A percentile compares a stretch with the other conserved stretches of the same genome.
Evolutionary conservation across 2,797 vertebrate genomes (phyloP).

Genomic region (Sebastes matsubarae): DNA sequence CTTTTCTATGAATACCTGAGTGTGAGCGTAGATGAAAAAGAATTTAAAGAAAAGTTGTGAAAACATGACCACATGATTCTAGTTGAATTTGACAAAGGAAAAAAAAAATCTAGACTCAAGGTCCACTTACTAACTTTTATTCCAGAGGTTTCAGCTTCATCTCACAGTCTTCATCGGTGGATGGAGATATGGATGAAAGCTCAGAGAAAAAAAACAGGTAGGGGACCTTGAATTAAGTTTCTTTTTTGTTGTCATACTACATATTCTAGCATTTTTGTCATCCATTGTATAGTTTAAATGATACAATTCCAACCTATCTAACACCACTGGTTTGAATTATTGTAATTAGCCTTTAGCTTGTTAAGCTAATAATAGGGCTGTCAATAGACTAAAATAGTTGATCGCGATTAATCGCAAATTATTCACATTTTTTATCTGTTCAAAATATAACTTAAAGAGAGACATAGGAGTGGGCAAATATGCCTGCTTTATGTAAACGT

Average conservation of each 20-base stretch:
- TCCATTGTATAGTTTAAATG: background rate
- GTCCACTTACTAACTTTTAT: background rate
- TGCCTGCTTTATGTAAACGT: too few species aligned
- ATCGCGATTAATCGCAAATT: too few species aligned
- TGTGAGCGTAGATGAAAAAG: background rate
- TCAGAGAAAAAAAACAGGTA: background rate
- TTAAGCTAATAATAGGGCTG: conserved; percentile 16
- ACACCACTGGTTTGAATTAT: background rate
- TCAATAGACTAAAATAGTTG: too few species aligned
- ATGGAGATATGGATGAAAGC: background rate
- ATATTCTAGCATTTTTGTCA: background rate
- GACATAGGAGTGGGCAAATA: too few species aligned
- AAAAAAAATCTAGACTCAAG: background rate
- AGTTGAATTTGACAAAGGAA: background rate
- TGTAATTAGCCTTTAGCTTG: conserved; percentile 42
- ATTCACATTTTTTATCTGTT: too few species aligned
- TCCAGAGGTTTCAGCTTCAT: background rate
- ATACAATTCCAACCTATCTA: background rate
- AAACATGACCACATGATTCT: background rate
- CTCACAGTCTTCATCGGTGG: background rate
- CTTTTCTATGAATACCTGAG: background rate
- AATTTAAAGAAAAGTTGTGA: background rate
- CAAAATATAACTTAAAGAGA: too few species aligned
- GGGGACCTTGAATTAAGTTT: background rate
- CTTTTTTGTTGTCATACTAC: background rate